These are phyloP conservation scores for Clarias macrocephalus DNA, from an alignment of 2,113 vertebrate genomes.

Conservation along the genomic window DNA sequence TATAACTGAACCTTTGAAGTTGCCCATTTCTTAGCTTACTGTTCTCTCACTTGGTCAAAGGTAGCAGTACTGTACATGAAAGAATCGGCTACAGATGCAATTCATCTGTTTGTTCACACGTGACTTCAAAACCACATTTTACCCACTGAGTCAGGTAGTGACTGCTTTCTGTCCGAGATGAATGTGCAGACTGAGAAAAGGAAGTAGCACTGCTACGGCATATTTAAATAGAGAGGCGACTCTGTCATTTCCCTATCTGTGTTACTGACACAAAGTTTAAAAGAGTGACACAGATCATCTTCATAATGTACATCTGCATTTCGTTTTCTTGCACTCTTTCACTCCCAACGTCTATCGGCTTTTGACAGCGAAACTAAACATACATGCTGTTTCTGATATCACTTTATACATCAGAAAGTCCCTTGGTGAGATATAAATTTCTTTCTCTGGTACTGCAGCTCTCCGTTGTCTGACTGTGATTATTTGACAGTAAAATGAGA, in stretches of 20 bases:
- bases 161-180: conserved; percentile 1
- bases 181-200: conserved; percentile 39
- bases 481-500: conserved; percentile 58
- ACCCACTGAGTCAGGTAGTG: conserved; percentile 30
- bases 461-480: background rate
- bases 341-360: background rate
- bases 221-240: conserved; percentile 38
- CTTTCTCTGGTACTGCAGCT: background rate
- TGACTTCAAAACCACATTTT: background rate
- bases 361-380: background rate
- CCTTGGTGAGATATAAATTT: background rate
- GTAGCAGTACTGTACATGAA: background rate
- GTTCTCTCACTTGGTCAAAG: background rate
- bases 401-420: background rate
- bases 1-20: background rate
- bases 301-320: background rate
- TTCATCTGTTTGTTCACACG: background rate
- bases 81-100: background rate
- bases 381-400: background rate
- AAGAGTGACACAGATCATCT: background rate
- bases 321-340: background rate
- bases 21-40: background rate
- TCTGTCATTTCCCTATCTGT: conserved; percentile 43
- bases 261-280: background rate
- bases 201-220: conserved; percentile 23